Base-by-base conservation (phyloP, 2,797 vertebrate species). In the Alfaro cultratus region DNA sequence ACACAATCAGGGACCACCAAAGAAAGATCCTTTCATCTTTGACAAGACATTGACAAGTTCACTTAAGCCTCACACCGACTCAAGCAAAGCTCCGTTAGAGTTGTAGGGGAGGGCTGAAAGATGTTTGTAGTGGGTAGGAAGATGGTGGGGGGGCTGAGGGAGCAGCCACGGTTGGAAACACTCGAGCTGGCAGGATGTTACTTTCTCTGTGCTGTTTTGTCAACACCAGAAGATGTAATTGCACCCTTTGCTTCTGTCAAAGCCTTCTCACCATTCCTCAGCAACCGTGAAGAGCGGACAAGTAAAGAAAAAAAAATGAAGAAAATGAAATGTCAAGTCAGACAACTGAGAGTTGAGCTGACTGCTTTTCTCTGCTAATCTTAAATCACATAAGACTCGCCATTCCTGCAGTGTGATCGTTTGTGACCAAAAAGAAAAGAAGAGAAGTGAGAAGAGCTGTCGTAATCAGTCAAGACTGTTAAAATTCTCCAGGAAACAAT, bases 181-280 rank as follows among this genome's bases (percentile, higher is more conserved):
- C 82, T 83, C 45, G 77, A 81, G 84, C 80, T 84, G 81, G 79
- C 88, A 92, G 89, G 89, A 91, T 87, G 88, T 89, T 81, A 90
- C 90, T 91, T 92, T 91, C 88, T 75, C 86, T 81, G 81, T 81
- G 80, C 73, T 91, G 91, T 92, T 94, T 81, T 87, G 92, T 91
- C 89, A 92, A 93, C 88, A 90, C 82, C 79, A 87, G 80, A 82
- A 86, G 91, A 85, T 85, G 80, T 84, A 78, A 87, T 84, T 73
- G 83, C 90, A 90, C 79, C 88, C 90, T 90, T 46, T 86, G 82
- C 81, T 83, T 51, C 62, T 2, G 18, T 23, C 36, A 47, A 51
- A 71, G 67, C n/a, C 41, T 75, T 47, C 68, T 77, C 83, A 49
- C 26, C 0, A 7, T 75, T 82, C 57, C 70, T 41, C 12, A 7